Evolutionary conservation across 2,113 vertebrate genomes (phyloP), one percentile per base, ranked within the genome.

Genomic region (Nycticorax nycticorax): DNA sequence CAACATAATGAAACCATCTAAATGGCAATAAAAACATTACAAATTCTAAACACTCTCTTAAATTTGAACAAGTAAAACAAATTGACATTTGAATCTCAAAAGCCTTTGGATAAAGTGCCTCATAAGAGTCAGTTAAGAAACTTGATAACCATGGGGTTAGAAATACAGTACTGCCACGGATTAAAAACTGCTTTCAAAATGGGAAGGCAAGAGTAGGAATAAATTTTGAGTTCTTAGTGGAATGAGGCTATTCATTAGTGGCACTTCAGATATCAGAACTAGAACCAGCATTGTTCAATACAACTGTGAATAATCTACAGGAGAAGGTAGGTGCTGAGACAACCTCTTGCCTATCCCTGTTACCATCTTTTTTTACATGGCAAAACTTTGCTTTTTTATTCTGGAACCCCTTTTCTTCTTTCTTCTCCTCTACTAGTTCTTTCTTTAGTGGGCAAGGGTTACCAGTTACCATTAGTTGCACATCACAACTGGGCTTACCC

Each of bases 61-160:
- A 96, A 88, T 89, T 69, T 73, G 41, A 90, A 69, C 67, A 88
- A 85, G 28, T 83, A 69, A 73, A 95, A n/a, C 33, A 94, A 96
- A 90, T 69, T 92, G 81, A 71, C 45, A 96, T 90, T 90, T 92
- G 66, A 85, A 82, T 89, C 55, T 76, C 8, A 5, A 82, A 92
- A 95, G 41, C 22, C 62, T 94, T 85, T 47, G 43, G 26, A 72
- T 79, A 93, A 95, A 88, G 37, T 59, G 13, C 4, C 23, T 95
- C 59, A n/a, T 73, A 79, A 93, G 78, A 85, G 33, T 85, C 50
- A n/a, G 45, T 68, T 69, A 79, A 86, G 68, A 86, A 95, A 94
- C 39, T 59, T 76, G 53, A 50, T 80, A 73, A 53, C 66, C n/a
- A 85, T 28, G 26, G 14, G 12, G 8, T 62, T 85, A 78, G 37